Evolutionary conservation across 1,140 invertebrate species (phyloP).

Genomic region (Sesamia nonagrioides): DNA sequence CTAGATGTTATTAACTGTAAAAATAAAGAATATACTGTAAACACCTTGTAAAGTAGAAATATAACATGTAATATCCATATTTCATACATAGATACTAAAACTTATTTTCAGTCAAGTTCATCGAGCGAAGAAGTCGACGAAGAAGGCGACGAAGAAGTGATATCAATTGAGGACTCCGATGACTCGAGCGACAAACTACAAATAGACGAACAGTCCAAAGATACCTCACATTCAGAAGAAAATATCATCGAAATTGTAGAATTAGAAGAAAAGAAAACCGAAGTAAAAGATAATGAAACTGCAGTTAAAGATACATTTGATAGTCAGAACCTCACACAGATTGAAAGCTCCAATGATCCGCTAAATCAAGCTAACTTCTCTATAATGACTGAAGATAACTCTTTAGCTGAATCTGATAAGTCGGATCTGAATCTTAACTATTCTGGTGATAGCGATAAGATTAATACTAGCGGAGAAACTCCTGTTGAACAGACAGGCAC

Average conservation of each 20-base stretch:
- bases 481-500: constrained; percentile 44
- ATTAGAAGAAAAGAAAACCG: constrained; percentile 15
- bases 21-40: too few relatives aligned
- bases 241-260: constrained; percentile 13
- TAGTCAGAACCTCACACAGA: constrained; percentile 13
- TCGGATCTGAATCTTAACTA: constrained; percentile 70
- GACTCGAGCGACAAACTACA: constrained; percentile 61
- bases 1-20: too few relatives aligned
- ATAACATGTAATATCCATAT: not conserved
- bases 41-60: too few relatives aligned
- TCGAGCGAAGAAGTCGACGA: constrained; percentile 34
- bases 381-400: constrained; percentile 77
- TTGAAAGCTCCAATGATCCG: constrained; percentile 59
- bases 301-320: constrained; percentile 40
- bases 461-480: constrained; percentile 29
- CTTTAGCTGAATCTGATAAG: constrained; percentile 63
- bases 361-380: constrained; percentile 71
- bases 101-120: constrained; percentile 17
- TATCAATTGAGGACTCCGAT: constrained; percentile 73
- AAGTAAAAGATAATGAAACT: not conserved
- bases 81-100: not conserved
- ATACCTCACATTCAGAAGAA: not conserved
- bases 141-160: constrained; percentile 60
- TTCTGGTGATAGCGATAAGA: constrained; percentile 66
- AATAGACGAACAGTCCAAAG: constrained; percentile 58